Evolutionary conservation across 1,140 invertebrate genomes (phyloP).

Genomic region (Samia ricini): DNA sequence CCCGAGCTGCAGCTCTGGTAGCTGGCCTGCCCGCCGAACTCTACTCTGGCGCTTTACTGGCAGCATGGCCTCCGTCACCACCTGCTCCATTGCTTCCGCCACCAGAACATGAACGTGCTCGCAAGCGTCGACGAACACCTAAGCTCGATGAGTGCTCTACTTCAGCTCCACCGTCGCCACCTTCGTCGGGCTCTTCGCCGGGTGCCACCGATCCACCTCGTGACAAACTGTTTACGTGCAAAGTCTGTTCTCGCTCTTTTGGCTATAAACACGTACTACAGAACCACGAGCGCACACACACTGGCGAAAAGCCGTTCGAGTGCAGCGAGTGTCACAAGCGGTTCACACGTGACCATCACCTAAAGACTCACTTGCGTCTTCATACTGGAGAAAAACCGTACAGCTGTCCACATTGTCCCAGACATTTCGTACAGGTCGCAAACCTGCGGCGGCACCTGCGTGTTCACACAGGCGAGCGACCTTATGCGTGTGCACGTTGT

Average conservation of each 20-base stretch:
- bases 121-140: slow-evolving; percentile 68
- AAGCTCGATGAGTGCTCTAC: slow-evolving; percentile 55
- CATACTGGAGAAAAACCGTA: slow-evolving; percentile 97
- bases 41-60: slow-evolving; percentile 71
- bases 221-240: slow-evolving; percentile 92
- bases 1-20: slow-evolving; percentile 68
- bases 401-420: slow-evolving; percentile 93
- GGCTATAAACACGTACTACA: slow-evolving; percentile 97
- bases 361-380: slow-evolving; percentile 95
- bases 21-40: slow-evolving; percentile 69
- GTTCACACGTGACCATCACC: slow-evolving; percentile 97
- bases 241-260: slow-evolving; percentile 91
- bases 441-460: slow-evolving; percentile 95
- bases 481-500: slow-evolving; percentile 95
- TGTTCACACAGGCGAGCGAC: slow-evolving; percentile 97
- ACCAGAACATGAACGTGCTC: slow-evolving; percentile 67
- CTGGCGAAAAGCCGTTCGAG: slow-evolving; percentile 97
- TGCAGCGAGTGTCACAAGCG: slow-evolving; percentile 96
- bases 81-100: slow-evolving; percentile 64
- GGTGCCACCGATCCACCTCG: slow-evolving; percentile 78
- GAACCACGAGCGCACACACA: slow-evolving; percentile 98
- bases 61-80: slow-evolving; percentile 67
- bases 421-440: slow-evolving; percentile 95
- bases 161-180: slow-evolving; percentile 61
- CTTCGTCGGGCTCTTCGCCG: slow-evolving; percentile 68